phyloP scores from a whole-genome alignment of 2,797 vertebrate genomes.

The Parauchenoglanis ngamensis region DNA sequence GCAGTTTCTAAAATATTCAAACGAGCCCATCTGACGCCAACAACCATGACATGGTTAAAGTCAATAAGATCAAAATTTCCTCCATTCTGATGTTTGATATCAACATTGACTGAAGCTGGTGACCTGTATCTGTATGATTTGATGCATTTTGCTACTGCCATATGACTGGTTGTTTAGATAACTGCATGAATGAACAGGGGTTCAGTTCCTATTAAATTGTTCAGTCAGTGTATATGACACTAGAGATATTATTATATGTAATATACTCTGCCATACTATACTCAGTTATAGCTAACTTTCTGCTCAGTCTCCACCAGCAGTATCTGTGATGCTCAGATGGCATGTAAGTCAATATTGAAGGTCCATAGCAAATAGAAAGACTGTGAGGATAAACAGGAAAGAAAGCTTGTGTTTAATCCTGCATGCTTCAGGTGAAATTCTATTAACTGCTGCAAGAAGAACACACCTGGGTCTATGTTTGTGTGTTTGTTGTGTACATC shows the following conservation, averaged over 20 bases:
- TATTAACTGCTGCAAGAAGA: constrained; percentile 10
- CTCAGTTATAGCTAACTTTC: neutral
- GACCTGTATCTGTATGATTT: neutral
- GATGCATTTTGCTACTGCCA: neutral
- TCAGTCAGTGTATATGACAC: neutral
- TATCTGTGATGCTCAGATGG: constrained; percentile 48
- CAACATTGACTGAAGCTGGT: neutral
- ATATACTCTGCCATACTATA: neutral
- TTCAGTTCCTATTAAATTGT: neutral
- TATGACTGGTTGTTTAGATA: neutral
- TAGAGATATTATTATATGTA: neutral
- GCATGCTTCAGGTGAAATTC: constrained; percentile 47
- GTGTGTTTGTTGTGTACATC: constrained; percentile 29
- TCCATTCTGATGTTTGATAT: neutral
- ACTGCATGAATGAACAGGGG: neutral
- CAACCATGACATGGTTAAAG: neutral
- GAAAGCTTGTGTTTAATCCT: constrained; percentile 60
- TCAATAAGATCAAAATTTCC: neutral
- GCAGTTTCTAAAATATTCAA: neutral
- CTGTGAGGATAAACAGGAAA: constrained; percentile 56
- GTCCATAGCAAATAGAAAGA: constrained; percentile 62
- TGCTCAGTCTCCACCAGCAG: constrained; percentile 20
- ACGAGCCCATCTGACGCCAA: neutral
- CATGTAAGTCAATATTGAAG: constrained; percentile 69
- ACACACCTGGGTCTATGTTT: constrained; percentile 27